Evolutionary conservation across 2,888 invertebrate genomes (phyloP).

Genomic region (Pyrrhia umbra): DNA sequence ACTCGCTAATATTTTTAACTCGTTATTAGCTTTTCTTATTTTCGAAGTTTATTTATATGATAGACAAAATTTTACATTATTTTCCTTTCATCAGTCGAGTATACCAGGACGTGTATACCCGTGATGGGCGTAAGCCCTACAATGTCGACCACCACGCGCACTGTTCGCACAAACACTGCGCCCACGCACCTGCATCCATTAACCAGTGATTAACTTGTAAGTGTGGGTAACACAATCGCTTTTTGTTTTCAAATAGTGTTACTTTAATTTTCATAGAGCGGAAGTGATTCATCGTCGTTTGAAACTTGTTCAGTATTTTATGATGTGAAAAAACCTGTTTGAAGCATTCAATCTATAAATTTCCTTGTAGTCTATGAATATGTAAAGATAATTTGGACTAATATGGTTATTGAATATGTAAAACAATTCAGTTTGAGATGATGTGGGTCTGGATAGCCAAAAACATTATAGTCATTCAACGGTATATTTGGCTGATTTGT

Average conservation of each 20-base stretch:
- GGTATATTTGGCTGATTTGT: no score
- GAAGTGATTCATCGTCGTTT: conserved; percentile 66
- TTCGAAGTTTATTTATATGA: no score
- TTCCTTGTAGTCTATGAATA: no score
- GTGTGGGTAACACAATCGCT: conserved; percentile 80
- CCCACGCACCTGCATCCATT: conserved; percentile 83
- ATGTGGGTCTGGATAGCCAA: no score
- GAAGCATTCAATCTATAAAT: no score
- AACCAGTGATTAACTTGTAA: conserved; percentile 84
- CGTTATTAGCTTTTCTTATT: no score
- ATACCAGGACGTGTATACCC: conserved; percentile 64
- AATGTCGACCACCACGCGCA: conserved; percentile 64
- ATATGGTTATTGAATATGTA: no score
- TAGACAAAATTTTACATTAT: background rate
- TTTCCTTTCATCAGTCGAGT: conserved; percentile 22
- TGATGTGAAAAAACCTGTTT: background rate
- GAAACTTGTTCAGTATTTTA: conserved; percentile 8
- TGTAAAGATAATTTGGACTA: no score
- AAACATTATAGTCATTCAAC: no score
- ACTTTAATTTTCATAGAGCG: conserved; percentile 70
- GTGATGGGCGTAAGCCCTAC: conserved; percentile 59
- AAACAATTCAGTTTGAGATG: no score
- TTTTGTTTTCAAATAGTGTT: conserved; percentile 72
- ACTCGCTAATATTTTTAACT: no score
- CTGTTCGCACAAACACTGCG: conserved; percentile 64